Percentiles rank a stretch among this genome's conserved stretches.
phyloP scores from a whole-genome alignment of 2,113 vertebrate genomes.

The Lynx canadensis region DNA sequence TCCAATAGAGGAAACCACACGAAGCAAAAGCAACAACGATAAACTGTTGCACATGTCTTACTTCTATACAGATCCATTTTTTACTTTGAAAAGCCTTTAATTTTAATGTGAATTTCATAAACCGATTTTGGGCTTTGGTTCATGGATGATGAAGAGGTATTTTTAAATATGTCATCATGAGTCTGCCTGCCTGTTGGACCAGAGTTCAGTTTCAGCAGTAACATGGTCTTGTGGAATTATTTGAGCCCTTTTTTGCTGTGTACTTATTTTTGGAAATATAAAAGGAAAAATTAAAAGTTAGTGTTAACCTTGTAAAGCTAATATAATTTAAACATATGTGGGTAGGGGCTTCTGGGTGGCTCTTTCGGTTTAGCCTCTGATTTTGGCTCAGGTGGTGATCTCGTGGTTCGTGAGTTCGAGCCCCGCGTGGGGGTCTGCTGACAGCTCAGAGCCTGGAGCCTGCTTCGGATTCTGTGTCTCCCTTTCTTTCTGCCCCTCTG shows the following conservation, averaged over 20 bases:
- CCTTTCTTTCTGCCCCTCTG: no score
- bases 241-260: not conserved
- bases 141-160: not conserved
- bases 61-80: not conserved
- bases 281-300: slow-evolving; percentile 8
- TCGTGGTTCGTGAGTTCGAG: no score
- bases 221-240: not conserved
- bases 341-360: not conserved
- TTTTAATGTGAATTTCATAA: slow-evolving; percentile 7
- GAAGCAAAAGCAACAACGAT: not conserved
- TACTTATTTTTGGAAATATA: not conserved
- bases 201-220: not conserved
- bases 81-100: not conserved
- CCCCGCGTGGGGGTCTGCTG: no score
- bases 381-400: no score
- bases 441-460: no score
- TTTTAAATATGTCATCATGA: not conserved
- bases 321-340: not conserved
- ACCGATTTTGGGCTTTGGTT: not conserved
- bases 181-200: not conserved
- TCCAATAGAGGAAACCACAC: not conserved
- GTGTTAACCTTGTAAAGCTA: slow-evolving; percentile 21
- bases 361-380: no score
- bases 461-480: no score
- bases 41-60: not conserved